phyloP scores from a whole-genome alignment of 2,888 invertebrate species.

The Lagria hirta region DNA sequence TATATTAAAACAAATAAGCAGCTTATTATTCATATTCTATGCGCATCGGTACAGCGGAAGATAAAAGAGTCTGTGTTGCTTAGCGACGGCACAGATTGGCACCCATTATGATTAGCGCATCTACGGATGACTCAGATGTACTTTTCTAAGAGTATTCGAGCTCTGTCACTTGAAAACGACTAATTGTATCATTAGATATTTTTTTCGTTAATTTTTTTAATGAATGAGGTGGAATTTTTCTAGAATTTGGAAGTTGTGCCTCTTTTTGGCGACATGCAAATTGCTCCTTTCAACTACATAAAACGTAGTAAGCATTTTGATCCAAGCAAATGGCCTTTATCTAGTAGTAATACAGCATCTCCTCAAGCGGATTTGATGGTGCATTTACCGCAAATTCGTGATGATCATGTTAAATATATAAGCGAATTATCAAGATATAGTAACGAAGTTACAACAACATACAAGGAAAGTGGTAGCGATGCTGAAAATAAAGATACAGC shows the following conservation, averaged over 20 bases:
- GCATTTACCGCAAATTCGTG: slow-evolving; percentile 89
- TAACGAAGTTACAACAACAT: slow-evolving; percentile 86
- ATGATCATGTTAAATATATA: slow-evolving; percentile 96
- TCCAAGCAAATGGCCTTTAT: slow-evolving; percentile 87
- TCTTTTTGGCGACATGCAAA: slow-evolving; percentile 98
- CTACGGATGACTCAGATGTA: too few species aligned
- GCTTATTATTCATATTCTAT: too few species aligned
- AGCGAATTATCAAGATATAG: slow-evolving; percentile 92
- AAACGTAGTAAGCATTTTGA: slow-evolving; percentile 93
- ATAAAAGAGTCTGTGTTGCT: too few species aligned
- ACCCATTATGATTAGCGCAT: too few species aligned
- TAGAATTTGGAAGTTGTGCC: slow-evolving; percentile 93
- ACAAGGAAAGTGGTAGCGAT: slow-evolving; percentile 91
- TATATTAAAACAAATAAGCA: too few species aligned
- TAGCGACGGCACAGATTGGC: too few species aligned
- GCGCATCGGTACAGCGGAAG: too few species aligned
- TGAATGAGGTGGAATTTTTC: slow-evolving; percentile 2
- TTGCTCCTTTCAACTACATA: slow-evolving; percentile 97
- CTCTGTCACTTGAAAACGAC: too few species aligned
- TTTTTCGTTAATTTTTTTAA: too few species aligned
- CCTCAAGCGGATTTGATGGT: slow-evolving; percentile 95
- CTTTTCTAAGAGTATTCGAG: too few species aligned
- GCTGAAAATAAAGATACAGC: slow-evolving; percentile 88
- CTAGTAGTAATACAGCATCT: slow-evolving; percentile 77
- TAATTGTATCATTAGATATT: too few species aligned